A percentile compares a stretch with the other conserved stretches of the same genome.
Conservation (phyloP, 2,113 vertebrate genomes). For the Manacus vitellinus region DNA sequence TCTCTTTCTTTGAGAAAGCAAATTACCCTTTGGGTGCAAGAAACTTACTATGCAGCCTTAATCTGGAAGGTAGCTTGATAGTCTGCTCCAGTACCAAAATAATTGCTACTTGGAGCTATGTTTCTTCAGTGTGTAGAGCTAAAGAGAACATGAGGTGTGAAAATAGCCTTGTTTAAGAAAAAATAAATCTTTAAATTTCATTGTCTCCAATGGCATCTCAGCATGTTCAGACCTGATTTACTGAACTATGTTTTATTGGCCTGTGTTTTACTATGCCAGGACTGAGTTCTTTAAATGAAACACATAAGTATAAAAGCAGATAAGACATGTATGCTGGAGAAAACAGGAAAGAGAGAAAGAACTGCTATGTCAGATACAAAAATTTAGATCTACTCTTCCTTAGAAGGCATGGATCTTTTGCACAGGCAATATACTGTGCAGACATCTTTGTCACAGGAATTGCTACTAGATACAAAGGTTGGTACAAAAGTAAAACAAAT, state of each 20-base stretch:
- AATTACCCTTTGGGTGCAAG: background rate
- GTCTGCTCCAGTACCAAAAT: background rate
- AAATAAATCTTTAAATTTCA: background rate
- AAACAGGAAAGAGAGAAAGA: background rate
- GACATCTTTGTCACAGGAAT: background rate
- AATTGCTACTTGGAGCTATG: background rate
- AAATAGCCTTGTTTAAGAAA: background rate
- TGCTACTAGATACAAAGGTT: background rate
- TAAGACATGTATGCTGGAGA: background rate
- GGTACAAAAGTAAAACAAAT: background rate
- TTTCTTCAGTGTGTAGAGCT: background rate
- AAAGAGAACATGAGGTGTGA: background rate
- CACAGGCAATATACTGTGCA: background rate
- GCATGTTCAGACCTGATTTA: background rate
- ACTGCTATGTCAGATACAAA: background rate
- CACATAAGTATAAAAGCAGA: background rate
- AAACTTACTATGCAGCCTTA: background rate
- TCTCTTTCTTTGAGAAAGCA: background rate
- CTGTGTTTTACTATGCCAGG: background rate
- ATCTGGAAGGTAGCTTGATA: background rate
- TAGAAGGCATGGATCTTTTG: background rate
- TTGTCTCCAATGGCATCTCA: background rate
- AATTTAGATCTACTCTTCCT: background rate
- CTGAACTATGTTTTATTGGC: background rate
- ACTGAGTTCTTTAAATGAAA: background rate